Evolutionary conservation across 1,140 invertebrate species (phyloP), one percentile per base, ranked within the genome.

Genomic region (Pachyrhynchus sulphureomaculatus): DNA sequence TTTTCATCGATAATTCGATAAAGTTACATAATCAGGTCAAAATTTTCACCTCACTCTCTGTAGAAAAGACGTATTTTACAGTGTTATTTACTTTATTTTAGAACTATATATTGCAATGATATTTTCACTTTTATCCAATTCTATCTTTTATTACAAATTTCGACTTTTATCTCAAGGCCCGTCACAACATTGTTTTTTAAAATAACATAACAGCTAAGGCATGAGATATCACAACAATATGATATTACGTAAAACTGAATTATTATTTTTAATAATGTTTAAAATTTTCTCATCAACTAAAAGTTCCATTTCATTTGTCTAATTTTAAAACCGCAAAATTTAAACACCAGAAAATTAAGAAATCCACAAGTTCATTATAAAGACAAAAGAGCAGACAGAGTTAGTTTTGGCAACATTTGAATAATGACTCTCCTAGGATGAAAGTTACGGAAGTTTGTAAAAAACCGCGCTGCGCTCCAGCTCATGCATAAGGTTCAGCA

Each of bases 151-250:
- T 48, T 60, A 60, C 37, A 47, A 62, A 62, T 62, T 62, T 62
- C 54, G 59, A 62, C 42, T 62, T 44, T 62, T 62, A 62, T 62
- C 59, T 54, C 59, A 62, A 41, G 47, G 53, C 51, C 59, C 49
- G 47, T 39, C 23, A 49, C 59, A 49, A 18, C 18, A n/a, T n/a
- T n/a, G n/a, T n/a, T n/a, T 37, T 48, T 48, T 33, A 44, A 60
- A 47, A 47, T 29, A 54, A n/a, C n/a, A n/a, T n/a, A n/a, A 55
- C 32, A 51, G 37, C 49, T 62, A 62, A 62, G 59, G 59, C 59
- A 62, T 53, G 41, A 29, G 26, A 62, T 62, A 62, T 62, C 59
- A 62, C 59, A 62, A 62, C n/a, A n/a, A n/a, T n/a, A n/a, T n/a
- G n/a, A n/a, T n/a, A n/a, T n/a, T n/a, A n/a, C n/a, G n/a, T n/a